These are phyloP conservation scores for Cuniculus paca DNA, from an alignment of 2,797 vertebrate species.

Conservation along the genomic window DNA sequence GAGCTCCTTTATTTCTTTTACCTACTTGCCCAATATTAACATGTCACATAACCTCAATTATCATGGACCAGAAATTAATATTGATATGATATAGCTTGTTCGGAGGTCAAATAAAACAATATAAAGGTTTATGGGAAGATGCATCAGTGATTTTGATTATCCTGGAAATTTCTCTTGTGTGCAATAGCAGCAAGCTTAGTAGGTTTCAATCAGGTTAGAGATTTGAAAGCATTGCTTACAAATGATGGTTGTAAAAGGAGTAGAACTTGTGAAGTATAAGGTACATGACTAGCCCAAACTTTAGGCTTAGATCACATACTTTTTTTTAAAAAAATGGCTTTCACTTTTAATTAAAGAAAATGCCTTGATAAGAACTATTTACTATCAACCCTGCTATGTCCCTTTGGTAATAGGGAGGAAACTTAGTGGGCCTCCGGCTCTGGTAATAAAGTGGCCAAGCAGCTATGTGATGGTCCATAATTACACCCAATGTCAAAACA, in stretches of 20 bases:
- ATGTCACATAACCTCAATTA: neutral
- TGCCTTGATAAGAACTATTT: neutral
- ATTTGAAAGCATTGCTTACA: neutral
- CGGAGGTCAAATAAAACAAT: conserved; percentile 12
- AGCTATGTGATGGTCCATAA: conserved; percentile 68
- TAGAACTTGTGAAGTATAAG: conserved; percentile 16
- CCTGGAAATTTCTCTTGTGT: neutral
- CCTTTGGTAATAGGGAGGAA: conserved; percentile 43
- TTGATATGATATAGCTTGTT: neutral
- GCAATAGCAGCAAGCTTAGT: neutral
- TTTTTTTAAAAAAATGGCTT: conserved; percentile 5
- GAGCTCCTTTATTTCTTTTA: neutral
- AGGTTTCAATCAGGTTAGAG: neutral
- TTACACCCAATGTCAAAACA: conserved; percentile 79
- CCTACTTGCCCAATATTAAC: neutral
- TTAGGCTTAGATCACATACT: neutral
- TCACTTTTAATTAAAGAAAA: conserved; percentile 59
- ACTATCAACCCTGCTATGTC: conserved; percentile 2
- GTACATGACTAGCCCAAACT: neutral
- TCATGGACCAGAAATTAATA: neutral
- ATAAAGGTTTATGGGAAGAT: neutral
- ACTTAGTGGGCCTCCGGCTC: conserved; percentile 61
- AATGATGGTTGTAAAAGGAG: neutral
- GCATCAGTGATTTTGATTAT: neutral
- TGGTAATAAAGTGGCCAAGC: conserved; percentile 62